These are phyloP conservation scores for Hirtodrosophila histrioides DNA, from an alignment of 2,888 invertebrate genomes.

Conservation along the genomic window DNA sequence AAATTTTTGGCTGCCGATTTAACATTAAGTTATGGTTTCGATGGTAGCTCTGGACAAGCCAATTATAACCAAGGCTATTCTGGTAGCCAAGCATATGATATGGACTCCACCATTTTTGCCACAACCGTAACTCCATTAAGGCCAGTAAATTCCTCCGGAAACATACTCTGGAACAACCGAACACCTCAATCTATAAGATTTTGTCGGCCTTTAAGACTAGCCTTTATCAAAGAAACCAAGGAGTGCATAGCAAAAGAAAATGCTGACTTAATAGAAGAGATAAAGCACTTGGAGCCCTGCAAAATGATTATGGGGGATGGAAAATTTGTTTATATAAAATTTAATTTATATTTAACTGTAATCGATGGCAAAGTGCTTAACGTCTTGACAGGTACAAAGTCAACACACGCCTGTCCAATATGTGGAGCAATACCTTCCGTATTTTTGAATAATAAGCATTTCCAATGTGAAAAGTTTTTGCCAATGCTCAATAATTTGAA, in stretches of 20 bases:
- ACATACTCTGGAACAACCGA: conserved; percentile 2
- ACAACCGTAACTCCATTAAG: neutral
- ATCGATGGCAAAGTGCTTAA: conserved; percentile 5
- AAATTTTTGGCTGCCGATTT: neutral
- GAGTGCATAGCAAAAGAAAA: neutral
- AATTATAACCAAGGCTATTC: no score
- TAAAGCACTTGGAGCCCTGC: neutral
- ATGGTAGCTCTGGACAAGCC: conserved; percentile 1
- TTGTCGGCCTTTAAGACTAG: conserved; percentile 3
- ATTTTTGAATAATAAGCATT: conserved; percentile 3
- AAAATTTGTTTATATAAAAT: conserved; percentile 2
- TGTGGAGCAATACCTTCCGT: neutral
- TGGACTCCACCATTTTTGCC: no score
- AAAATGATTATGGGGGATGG: neutral
- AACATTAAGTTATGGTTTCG: neutral
- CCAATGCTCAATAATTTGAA: no score
- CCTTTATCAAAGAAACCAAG: conserved; percentile 1
- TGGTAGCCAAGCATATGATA: no score
- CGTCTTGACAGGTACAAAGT: conserved; percentile 2
- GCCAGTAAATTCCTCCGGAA: neutral
- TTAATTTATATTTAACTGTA: neutral
- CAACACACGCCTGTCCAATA: neutral
- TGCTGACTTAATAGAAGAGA: neutral
- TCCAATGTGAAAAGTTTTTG: no score
- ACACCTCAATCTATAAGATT: neutral